Evolutionary conservation across 2,113 vertebrate genomes (phyloP).

Genomic region (Psittacula cyanocephala): DNA sequence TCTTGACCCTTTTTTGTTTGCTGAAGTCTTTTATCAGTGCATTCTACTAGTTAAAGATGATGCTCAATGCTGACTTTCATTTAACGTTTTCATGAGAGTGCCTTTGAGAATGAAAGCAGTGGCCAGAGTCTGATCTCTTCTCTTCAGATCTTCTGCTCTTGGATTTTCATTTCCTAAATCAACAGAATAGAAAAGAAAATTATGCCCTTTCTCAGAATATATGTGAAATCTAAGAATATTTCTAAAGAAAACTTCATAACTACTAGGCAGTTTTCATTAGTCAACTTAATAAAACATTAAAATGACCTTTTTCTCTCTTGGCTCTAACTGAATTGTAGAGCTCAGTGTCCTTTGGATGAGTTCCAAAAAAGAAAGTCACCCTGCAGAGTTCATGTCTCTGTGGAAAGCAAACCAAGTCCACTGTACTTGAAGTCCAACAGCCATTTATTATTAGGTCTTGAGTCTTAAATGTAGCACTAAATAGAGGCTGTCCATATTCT

Average conservation of each 20-base stretch:
- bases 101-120: slow-evolving; percentile 45
- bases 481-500: background rate
- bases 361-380: slow-evolving; percentile 38
- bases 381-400: slow-evolving; percentile 28
- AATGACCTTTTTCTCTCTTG: background rate
- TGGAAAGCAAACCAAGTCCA: slow-evolving; percentile 4
- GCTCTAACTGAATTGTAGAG: slow-evolving; percentile 23
- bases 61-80: background rate
- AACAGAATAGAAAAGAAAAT: background rate
- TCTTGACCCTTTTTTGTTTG: slow-evolving; percentile 12
- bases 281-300: slow-evolving; percentile 23
- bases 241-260: slow-evolving; percentile 24
- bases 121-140: slow-evolving; percentile 48
- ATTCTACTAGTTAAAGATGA: slow-evolving; percentile 14
- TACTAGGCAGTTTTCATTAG: slow-evolving; percentile 12
- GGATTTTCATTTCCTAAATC: slow-evolving; percentile 51
- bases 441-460: background rate
- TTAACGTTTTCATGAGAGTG: slow-evolving; percentile 32
- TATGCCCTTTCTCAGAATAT: background rate
- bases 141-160: slow-evolving; percentile 37
- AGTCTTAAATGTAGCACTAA: background rate
- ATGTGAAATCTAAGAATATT: slow-evolving; percentile 33
- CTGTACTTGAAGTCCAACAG: background rate
- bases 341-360: slow-evolving; percentile 22
- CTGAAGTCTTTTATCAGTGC: slow-evolving; percentile 35